Conservation (phyloP, 2,113 vertebrate genomes). For the Salvelinus namaycush region DNA sequence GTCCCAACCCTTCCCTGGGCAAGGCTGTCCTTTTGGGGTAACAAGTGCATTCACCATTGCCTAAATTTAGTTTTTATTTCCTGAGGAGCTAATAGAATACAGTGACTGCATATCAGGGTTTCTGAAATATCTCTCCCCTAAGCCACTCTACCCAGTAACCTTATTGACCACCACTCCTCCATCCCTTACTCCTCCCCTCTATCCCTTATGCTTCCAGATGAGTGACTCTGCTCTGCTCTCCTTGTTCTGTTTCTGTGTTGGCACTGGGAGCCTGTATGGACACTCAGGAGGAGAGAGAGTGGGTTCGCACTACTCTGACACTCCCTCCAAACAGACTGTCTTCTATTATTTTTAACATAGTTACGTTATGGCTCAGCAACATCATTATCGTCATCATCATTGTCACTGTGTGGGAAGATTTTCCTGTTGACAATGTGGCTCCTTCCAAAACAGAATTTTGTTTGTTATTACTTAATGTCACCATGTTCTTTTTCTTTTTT, state of each 20-base stretch:
- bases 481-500: not conserved
- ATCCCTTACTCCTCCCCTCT: constrained; percentile 1
- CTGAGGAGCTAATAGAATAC: not conserved
- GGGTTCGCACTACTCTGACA: constrained; percentile 14
- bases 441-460: constrained; percentile 11
- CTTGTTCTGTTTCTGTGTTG: constrained; percentile 21
- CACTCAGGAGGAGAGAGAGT: constrained; percentile 31
- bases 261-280: constrained; percentile 15
- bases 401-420: constrained; percentile 31
- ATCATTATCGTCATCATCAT: constrained; percentile 11
- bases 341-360: constrained; percentile 66
- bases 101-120: not conserved
- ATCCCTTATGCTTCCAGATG: constrained; percentile 28
- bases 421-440: constrained; percentile 22
- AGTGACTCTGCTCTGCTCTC: constrained; percentile 22
- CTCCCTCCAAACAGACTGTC: constrained; percentile 41
- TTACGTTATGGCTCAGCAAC: too few species aligned
- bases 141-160: not conserved
- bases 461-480: constrained; percentile 4
- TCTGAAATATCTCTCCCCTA: not conserved
- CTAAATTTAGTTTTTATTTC: not conserved
- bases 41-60: too few species aligned
- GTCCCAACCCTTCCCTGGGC: too few species aligned
- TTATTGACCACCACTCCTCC: not conserved
- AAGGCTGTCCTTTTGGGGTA: too few species aligned